A percentile compares a stretch with the other conserved stretches of the same genome.
Conservation (phyloP, 2,888 invertebrate genomes). For the Aphidoletes aphidimyza region DNA sequence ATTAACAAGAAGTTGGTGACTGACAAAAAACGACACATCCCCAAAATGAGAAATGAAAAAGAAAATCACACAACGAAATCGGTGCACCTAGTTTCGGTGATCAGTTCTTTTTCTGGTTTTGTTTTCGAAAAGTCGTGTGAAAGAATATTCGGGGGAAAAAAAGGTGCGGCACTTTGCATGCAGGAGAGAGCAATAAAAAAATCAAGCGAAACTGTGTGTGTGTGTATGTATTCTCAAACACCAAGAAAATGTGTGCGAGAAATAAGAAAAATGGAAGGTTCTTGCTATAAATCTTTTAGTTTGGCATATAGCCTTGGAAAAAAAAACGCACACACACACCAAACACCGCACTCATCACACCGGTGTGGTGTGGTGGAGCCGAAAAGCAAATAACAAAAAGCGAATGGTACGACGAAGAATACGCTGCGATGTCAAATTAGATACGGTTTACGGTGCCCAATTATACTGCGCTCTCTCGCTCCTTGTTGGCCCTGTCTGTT, state of each 20-base stretch:
- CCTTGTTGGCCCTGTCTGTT: neutral
- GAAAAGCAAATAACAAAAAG: conserved; percentile 1
- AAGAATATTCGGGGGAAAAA: neutral
- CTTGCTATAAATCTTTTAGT: conserved; percentile 24
- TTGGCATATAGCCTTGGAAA: conserved; percentile 24
- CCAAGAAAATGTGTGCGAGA: neutral
- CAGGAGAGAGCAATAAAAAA: too few species aligned
- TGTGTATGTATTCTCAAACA: too few species aligned
- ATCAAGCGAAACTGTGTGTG: neutral
- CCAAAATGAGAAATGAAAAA: neutral
- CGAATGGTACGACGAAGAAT: neutral
- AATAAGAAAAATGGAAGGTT: conserved; percentile 38
- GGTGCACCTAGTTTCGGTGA: neutral
- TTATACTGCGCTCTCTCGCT: neutral
- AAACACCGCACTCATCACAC: neutral
- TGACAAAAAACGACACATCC: neutral
- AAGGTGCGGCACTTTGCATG: conserved; percentile 15
- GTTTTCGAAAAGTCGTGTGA: neutral
- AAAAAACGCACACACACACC: neutral
- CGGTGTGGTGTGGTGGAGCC: too few species aligned
- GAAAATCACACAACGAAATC: too few species aligned
- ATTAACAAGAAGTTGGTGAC: neutral
- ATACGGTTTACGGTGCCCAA: conserved; percentile 29
- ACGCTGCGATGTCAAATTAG: conserved; percentile 36
- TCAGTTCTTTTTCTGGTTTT: too few species aligned